Evolutionary conservation across 1,140 invertebrate genomes (phyloP), one percentile per base, ranked within the genome.

Genomic region (Hypsibius dujardini): DNA sequence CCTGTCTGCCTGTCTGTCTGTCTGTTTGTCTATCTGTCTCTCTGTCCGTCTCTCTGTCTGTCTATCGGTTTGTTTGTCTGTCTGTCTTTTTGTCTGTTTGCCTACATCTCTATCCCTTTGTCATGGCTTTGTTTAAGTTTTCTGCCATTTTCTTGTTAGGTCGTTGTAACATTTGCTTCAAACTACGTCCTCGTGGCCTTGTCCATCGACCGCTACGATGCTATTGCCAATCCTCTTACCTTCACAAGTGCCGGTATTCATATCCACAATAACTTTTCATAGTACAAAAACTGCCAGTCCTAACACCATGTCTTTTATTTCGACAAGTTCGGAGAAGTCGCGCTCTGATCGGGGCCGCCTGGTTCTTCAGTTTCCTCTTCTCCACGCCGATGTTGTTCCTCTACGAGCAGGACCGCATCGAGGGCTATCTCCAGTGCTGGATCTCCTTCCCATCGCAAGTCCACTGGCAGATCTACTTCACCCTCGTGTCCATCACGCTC

Each of bases 181-280:
- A 95, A 91, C 0, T 95, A 95, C 76, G 91, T 95, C 2, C 83
- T 96, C 47, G 92, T 96, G 14, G 90, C 92, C 1, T 83, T 96
- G 45, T 94, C 90, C 75, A 90, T 95, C 74, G 92, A 96, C 80
- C 84, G 92, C 76, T 92, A 92, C 76, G 90, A 95, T 77, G 92
- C 92, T 74, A 94, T 96, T 76, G 92, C 89, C 2, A 86, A 91
- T 79, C 92, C 92, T 1, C 90, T 96, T 88, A 92, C 92, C 80
- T 93, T 93, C 79, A 90, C 88, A 59, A 70, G 56, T 28, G 56
- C 46, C 7, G 70, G 70, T 70, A 67, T 56, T 56, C n/a, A n/a
- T 7, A 56, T 56, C 7, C 50, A n/a, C n/a, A 7, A 7, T 56
- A 56, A 56, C 7, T n/a, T 56, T 56, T 56, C 50, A n/a, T 7